These are phyloP conservation scores for Heterodera schachtii DNA, from an alignment of 1,140 invertebrate species.

Conservation along the genomic window DNA sequence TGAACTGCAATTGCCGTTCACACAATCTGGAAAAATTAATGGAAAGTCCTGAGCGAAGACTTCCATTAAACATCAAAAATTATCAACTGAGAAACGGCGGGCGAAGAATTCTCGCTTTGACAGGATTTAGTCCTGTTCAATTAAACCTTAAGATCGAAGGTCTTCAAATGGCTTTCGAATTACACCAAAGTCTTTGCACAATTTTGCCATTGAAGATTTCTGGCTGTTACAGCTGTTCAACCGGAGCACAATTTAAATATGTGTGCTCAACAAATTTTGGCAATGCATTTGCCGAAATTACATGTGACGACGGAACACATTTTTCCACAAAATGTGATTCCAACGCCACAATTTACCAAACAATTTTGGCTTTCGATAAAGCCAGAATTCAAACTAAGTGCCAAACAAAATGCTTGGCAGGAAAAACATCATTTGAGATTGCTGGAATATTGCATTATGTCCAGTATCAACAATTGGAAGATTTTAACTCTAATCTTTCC, in stretches of 20 bases:
- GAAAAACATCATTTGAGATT: too few relatives aligned
- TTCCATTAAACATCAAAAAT: background rate
- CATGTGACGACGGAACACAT: background rate
- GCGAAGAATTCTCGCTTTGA: background rate
- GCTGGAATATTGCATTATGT: too few relatives aligned
- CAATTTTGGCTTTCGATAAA: too few relatives aligned
- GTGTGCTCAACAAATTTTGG: background rate
- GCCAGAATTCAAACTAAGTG: too few relatives aligned
- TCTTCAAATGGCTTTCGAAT: background rate
- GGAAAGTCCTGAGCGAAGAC: background rate
- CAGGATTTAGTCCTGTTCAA: background rate
- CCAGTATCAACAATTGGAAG: too few relatives aligned
- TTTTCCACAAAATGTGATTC: background rate
- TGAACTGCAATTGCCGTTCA: conserved; percentile 1
- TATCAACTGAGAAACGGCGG: background rate
- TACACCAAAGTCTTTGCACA: background rate
- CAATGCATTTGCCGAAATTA: background rate
- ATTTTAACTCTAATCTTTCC: too few relatives aligned
- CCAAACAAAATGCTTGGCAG: too few relatives aligned
- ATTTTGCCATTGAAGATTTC: background rate
- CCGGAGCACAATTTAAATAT: background rate
- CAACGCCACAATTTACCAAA: background rate
- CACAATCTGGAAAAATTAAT: background rate
- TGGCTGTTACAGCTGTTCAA: conserved; percentile 3
- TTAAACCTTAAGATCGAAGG: background rate